phyloP scores from a whole-genome alignment of 2,888 invertebrate genomes.

The Dioctria linearis region DNA sequence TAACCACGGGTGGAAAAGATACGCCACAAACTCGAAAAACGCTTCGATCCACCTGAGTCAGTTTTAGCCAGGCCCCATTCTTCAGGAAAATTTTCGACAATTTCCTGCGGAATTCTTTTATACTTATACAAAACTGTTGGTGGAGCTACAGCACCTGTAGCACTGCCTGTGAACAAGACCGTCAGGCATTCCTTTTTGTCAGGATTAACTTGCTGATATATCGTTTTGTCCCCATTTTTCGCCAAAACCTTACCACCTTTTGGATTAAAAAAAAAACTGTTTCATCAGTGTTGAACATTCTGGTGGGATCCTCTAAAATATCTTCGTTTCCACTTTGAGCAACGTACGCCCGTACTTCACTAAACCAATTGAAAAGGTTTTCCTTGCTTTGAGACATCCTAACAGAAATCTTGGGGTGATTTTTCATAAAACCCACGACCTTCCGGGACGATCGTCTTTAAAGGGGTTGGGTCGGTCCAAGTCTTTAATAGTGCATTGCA shows the following conservation, averaged over 20 bases:
- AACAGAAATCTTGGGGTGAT: not conserved
- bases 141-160: not conserved
- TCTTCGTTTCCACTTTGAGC: not conserved
- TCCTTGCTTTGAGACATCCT: not conserved
- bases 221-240: too few species aligned
- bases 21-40: too few species aligned
- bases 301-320: not conserved
- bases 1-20: too few species aligned
- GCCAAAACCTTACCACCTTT: too few species aligned
- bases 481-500: not conserved
- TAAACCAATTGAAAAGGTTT: not conserved
- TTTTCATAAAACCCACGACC: not conserved
- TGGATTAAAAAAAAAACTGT: too few species aligned
- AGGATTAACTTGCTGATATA: not conserved
- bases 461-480: not conserved
- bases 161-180: not conserved
- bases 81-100: too few species aligned
- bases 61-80: too few species aligned
- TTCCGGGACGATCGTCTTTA: not conserved
- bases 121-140: not conserved
- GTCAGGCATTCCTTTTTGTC: not conserved
- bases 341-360: not conserved
- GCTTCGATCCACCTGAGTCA: too few species aligned
- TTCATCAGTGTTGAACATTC: too few species aligned
- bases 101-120: conserved; percentile 3